Conservation (phyloP, 2,797 vertebrate species). For the Karalla daura region DNA sequence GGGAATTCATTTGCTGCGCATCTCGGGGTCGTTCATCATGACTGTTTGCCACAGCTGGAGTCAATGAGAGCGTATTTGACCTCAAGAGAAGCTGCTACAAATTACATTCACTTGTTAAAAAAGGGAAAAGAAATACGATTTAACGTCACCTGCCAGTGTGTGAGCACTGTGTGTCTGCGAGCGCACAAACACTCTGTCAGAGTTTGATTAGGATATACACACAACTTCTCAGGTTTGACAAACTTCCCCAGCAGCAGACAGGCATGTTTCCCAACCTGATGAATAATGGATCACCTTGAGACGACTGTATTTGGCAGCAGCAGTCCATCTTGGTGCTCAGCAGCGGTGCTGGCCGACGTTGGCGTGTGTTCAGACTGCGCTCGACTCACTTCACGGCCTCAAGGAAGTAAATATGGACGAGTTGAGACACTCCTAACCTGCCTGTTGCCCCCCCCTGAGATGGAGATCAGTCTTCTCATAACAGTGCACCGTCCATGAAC, state of each 20-base stretch:
- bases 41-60: slow-evolving; percentile 13
- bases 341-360: slow-evolving; percentile 28
- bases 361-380: slow-evolving; percentile 24
- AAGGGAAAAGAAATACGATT: no score
- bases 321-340: slow-evolving; percentile 38
- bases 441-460: no score
- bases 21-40: slow-evolving; percentile 23
- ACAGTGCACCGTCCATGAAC: no score
- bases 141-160: no score
- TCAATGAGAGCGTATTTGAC: slow-evolving; percentile 11
- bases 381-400: slow-evolving; percentile 46
- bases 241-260: slow-evolving; percentile 12
- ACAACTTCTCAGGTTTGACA: slow-evolving; percentile 9
- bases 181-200: slow-evolving; percentile 11
- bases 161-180: neutral
- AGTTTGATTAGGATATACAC: slow-evolving; percentile 1
- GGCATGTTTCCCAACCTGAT: slow-evolving; percentile 30
- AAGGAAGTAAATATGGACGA: slow-evolving; percentile 36
- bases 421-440: slow-evolving; percentile 24
- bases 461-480: no score
- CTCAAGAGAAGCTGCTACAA: slow-evolving; percentile 3
- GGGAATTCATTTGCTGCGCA: slow-evolving; percentile 18
- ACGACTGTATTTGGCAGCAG: slow-evolving; percentile 49
- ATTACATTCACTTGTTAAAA: neutral
- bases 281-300: slow-evolving; percentile 50